phyloP scores from a whole-genome alignment of 1,140 invertebrate species.

The Meloidogyne floridensis region DNA sequence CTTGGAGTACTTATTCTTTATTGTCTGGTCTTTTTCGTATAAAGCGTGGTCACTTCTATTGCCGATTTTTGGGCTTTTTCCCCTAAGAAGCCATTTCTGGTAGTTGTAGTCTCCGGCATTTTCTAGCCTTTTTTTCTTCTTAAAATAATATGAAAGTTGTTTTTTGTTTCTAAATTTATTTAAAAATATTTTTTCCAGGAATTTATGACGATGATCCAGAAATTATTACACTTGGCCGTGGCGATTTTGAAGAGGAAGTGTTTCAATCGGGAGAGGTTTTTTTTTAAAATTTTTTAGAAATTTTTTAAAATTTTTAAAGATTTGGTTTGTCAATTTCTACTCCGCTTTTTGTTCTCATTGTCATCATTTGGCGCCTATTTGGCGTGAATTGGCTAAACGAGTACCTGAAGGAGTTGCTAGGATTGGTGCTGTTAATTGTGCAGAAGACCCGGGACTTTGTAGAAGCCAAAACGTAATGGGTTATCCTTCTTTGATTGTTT shows the following conservation, averaged over 20 bases:
- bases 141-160: no score
- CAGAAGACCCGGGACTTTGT: constrained; percentile 77
- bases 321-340: constrained; percentile 85
- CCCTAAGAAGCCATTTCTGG: no score
- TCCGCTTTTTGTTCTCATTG: constrained; percentile 83
- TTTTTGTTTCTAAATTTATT: no score
- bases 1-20: no score
- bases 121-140: no score
- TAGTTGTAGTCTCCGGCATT: no score
- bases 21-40: no score
- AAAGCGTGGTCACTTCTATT: no score
- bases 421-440: constrained; percentile 81
- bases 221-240: constrained; percentile 75
- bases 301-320: neutral
- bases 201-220: constrained; percentile 83
- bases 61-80: no score
- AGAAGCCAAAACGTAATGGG: constrained; percentile 72
- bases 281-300: neutral
- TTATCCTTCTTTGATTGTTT: constrained; percentile 76
- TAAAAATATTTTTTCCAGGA: constrained; percentile 59
- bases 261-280: constrained; percentile 71
- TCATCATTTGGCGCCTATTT: constrained; percentile 76
- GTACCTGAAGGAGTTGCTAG: constrained; percentile 74
- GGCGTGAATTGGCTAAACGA: constrained; percentile 77
- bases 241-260: constrained; percentile 75